Base-by-base conservation (phyloP, 2,797 vertebrate species). In the Poecile montanus region DNA sequence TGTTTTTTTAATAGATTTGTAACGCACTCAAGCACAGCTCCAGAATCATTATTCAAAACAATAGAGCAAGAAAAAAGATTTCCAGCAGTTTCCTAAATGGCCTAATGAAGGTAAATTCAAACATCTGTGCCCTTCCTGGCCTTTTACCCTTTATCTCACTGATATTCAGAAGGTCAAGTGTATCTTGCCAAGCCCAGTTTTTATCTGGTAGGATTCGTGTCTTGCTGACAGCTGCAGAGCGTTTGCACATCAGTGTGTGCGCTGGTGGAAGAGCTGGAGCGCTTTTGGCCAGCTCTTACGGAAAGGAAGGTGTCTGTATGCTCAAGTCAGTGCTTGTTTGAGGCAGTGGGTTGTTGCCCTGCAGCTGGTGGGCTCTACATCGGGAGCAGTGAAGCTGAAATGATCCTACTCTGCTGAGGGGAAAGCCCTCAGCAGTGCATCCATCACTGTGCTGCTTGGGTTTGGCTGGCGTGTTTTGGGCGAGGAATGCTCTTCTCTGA, bases 101-200 rank as follows among this genome's bases (percentile, higher is more conserved):
- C 32, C n/a, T 80, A 76, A 54, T n/a, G 27, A 89, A 38, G 50
- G 80, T 67, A 89, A 83, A 81, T 73, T 71, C 38, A 71, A 83
- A 36, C 56, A 60, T 92, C 79, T 92, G 66, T 58, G 86, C 71
- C 65, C 71, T 91, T 75, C 38, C 75, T 95, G 94, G 78, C 93
- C 88, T 86, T 92, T 94, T 80, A 26, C 73, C 90, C 71, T 81
- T 87, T 89, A 45, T 89, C 85, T 95, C 72, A 2, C 32, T 91
- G 94, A 63, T 94, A 91, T 96, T 89, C 53, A 57, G 51, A 89
- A 96, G 93, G 95, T 93, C 91, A 77, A 78, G 89, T 71, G 83
- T 76, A 34, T 90, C 44, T 61, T n/a, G 70, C 73, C 70, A 51
- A 91, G 60, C 63, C 50, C 50, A 19, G 66, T 82, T 85, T 81